Base-by-base conservation (phyloP, 2,797 vertebrate genomes). In the Acipenser ruthenus region DNA sequence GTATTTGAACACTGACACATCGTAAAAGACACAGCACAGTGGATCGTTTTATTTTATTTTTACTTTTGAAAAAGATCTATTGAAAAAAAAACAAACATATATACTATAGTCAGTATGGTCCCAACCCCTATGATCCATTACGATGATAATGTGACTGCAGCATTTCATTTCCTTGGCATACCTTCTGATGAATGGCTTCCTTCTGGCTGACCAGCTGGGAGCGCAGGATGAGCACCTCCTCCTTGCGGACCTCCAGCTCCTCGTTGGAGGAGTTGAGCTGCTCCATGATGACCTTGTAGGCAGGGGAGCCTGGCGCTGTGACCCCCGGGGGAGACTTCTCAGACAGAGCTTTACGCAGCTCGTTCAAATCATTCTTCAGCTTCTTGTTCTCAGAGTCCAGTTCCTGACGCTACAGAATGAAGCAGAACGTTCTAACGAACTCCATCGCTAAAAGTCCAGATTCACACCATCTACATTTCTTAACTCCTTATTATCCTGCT, bases 351-450 rank as follows among this genome's bases (percentile, higher is more conserved):
- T 88, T 92, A 69, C 96, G 94, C 75, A 98, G 88, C 78, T 95
- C 93, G 6, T 91, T 91, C 81, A 99, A 81, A 76, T 98, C 80
- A 8, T 95, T 95, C 79, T 93, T 98, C 75, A 99, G 84, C 71
- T 99, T 99, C 86, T 98, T 99, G 79, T 99, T 99, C 85, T 98
- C 97, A 0, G 96, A 98, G 77, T 99, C 96, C 56, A 99, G 90
- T 72, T 99, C 97, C 80, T 99, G 96, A 60, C 96, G 95, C 97
- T 99, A 73, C 48, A 73, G 63, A 49, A 12, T 50, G 9, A 12
- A 72, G 12, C 55, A 58, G 12, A 58, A 58, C 10, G 12, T 11
- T 12, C n/a, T 37, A 58, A 11, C 10, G 55, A 58, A 7, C 10
- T 6, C 55, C 55, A 58, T 6, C 55, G 12, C 12, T 53, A 8